Evolutionary conservation across 1,140 invertebrate species (phyloP).

Genomic region (Tribolium madens): DNA sequence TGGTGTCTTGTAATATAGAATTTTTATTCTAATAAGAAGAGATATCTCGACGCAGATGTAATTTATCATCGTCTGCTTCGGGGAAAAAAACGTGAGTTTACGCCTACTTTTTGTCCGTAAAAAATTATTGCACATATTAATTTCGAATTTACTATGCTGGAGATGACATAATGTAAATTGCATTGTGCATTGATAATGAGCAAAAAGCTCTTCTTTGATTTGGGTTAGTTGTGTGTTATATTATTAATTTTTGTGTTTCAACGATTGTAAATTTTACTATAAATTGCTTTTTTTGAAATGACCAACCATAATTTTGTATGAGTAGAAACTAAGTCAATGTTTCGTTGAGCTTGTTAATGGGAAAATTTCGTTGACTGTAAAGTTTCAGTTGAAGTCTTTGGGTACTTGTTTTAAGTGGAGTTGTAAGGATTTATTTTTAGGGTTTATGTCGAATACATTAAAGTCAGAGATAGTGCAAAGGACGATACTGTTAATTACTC

Average conservation of each 20-base stretch:
- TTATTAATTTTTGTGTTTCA: neutral
- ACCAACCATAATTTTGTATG: neutral
- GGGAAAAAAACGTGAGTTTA: neutral
- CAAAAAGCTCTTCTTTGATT: neutral
- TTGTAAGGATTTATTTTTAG: neutral
- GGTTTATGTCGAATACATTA: neutral
- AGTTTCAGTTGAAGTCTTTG: neutral
- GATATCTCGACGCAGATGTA: too few relatives aligned
- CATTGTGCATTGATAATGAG: neutral
- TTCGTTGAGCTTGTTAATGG: too few relatives aligned
- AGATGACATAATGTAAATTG: constrained; percentile 21
- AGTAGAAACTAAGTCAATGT: too few relatives aligned
- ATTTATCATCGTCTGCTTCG: neutral
- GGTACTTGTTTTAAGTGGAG: neutral
- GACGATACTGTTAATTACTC: neutral
- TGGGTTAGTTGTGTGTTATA: neutral
- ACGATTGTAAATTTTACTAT: neutral
- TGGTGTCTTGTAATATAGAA: neutral
- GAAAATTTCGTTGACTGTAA: too few relatives aligned
- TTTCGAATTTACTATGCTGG: constrained; percentile 5
- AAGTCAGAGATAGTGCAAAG: neutral
- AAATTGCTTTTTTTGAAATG: neutral
- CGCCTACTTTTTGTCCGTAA: neutral
- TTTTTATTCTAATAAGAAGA: constrained; percentile 7
- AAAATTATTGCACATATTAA: constrained; percentile 15